Base-by-base conservation (phyloP, 2,888 invertebrate genomes). In the Drosophila fulvimacula region DNA sequence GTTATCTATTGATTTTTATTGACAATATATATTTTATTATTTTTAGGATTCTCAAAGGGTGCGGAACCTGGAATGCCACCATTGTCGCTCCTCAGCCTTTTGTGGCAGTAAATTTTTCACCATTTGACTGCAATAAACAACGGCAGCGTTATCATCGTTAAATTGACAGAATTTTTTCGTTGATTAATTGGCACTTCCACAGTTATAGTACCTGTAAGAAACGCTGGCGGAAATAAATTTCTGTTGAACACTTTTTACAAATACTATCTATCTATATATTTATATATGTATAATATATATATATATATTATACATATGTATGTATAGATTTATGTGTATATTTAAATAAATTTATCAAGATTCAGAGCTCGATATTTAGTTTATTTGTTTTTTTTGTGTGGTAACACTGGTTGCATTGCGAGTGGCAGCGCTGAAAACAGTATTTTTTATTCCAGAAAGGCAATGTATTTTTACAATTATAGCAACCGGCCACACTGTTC, bases 11-110 rank as follows among this genome's bases (percentile, higher is more conserved):
- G 38, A 62, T 59, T 53, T 52, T 51, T 60, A 36, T 32, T 55
- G 9, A 42, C 27, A 24, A 58, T 60, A n/a, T 30, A 7, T 30
- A 55, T 55, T 53, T 27, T 51, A 7, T 42, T 9, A 21, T 95
- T 58, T 70, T 0, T 19, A 95, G 95, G 95, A 69, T 95, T 95
- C 81, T 93, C 92, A 73, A 95, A 95, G 90, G 95, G 95, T 30
- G 93, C 95, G 24, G 95, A 96, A 85, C 94, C 95, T 36, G 95
- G 95, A 9, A 95, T 94, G 94, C 95, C 95, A n/a, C 94, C 94
- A 64, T 91, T 92, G 17, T 75, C 87, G 0, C 19, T 92, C 4
- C 58, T 92, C 62, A 92, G 91, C 66, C 80, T 92, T 7, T 73
- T 92, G 46, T 92, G 92, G 92, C 92, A 92, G 57, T 92, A 91